Evolutionary conservation across 1,140 invertebrate species (phyloP).

Genomic region (Leptinotarsa defecta): DNA sequence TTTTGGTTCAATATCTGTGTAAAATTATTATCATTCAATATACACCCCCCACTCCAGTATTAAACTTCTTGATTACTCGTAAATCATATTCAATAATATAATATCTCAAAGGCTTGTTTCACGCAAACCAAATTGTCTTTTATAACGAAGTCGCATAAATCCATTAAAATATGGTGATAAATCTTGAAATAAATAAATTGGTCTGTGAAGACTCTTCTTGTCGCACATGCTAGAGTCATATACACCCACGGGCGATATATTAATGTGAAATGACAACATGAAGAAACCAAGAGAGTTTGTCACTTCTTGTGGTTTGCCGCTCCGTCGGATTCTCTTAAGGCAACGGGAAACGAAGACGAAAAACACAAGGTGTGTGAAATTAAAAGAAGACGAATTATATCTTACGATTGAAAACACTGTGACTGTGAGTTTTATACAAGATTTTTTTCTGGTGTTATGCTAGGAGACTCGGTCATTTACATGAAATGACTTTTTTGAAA

Average conservation of each 20-base stretch:
- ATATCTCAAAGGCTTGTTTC: too few relatives aligned
- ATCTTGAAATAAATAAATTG: constrained; percentile 35
- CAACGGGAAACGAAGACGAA: constrained; percentile 1
- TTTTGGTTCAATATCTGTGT: too few relatives aligned
- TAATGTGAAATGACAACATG: constrained; percentile 34
- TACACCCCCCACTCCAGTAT: too few relatives aligned
- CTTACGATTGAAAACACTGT: background rate
- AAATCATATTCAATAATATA: too few relatives aligned
- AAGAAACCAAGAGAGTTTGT: constrained; percentile 34
- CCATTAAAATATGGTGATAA: constrained; percentile 30
- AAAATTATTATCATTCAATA: too few relatives aligned
- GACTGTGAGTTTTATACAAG: too few relatives aligned
- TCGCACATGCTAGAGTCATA: constrained; percentile 18
- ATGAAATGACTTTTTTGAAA: too few relatives aligned
- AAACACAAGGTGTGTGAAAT: constrained; percentile 3
- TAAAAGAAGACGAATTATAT: background rate
- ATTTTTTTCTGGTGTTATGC: too few relatives aligned
- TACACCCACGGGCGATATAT: constrained; percentile 32
- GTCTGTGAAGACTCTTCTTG: constrained; percentile 24
- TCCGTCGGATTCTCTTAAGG: constrained; percentile 16
- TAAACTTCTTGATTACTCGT: too few relatives aligned
- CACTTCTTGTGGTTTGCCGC: constrained; percentile 34
- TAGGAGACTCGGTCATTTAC: too few relatives aligned
- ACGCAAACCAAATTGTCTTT: too few relatives aligned
- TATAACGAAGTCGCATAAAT: constrained; percentile 32